These are phyloP conservation scores for Xiphophorus hellerii DNA, from an alignment of 2,113 vertebrate species.

Conservation along the genomic window DNA sequence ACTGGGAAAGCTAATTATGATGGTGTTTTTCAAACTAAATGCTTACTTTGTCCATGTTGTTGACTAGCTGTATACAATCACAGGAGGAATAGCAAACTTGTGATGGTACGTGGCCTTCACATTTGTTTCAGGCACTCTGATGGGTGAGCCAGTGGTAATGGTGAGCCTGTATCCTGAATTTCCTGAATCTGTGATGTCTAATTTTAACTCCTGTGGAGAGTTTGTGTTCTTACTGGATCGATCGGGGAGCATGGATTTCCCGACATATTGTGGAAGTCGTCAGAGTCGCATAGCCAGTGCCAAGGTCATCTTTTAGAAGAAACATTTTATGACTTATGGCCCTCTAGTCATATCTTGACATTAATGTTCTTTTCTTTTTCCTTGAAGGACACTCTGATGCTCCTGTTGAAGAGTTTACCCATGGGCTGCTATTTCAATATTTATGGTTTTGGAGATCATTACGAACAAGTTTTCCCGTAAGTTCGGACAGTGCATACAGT, in stretches of 20 bases:
- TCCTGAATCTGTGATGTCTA: constrained; percentile 66
- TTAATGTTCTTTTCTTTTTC: neutral
- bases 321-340: neutral
- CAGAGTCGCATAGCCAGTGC: constrained; percentile 77
- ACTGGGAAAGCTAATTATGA: no score
- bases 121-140: constrained; percentile 75
- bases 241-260: constrained; percentile 81
- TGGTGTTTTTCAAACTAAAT: neutral
- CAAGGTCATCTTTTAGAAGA: constrained; percentile 69
- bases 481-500: constrained; percentile 9
- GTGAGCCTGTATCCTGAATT: constrained; percentile 85
- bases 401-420: constrained; percentile 87
- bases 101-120: neutral
- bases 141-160: constrained; percentile 84
- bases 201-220: constrained; percentile 72
- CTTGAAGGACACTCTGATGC: constrained; percentile 80
- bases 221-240: constrained; percentile 87
- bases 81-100: neutral
- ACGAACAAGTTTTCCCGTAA: constrained; percentile 79
- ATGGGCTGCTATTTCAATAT: constrained; percentile 89
- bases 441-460: constrained; percentile 82
- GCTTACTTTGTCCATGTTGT: neutral
- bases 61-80: neutral
- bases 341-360: neutral
- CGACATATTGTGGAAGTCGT: constrained; percentile 12